Conservation (phyloP, 2,888 invertebrate species). For the Pseudococcus longispinus region DNA sequence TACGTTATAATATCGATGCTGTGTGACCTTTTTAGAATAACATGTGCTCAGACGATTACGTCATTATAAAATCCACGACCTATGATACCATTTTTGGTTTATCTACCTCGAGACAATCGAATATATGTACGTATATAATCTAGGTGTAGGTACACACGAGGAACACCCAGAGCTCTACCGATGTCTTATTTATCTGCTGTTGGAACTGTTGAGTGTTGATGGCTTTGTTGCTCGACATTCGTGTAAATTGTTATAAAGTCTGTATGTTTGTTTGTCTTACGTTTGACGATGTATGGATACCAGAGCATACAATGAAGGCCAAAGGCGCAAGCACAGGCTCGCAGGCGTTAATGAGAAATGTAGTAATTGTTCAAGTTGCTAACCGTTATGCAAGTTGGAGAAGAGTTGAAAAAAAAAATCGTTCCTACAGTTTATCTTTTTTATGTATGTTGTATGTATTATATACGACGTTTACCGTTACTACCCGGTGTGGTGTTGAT, state of each 20-base stretch:
- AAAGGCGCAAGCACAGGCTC: background rate
- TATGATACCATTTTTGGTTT: slow-evolving; percentile 23
- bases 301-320: background rate
- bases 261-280: background rate
- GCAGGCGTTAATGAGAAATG: slow-evolving; percentile 29
- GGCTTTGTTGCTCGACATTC: background rate
- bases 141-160: background rate
- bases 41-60: background rate
- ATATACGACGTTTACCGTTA: slow-evolving; percentile 13
- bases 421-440: slow-evolving; percentile 1
- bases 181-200: background rate
- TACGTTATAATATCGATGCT: background rate
- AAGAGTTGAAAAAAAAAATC: background rate
- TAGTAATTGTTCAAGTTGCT: slow-evolving; percentile 10
- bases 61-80: background rate
- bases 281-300: background rate
- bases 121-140: too few species aligned
- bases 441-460: background rate
- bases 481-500: background rate
- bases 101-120: background rate
- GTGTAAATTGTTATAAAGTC: background rate
- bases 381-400: slow-evolving; percentile 6
- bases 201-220: background rate
- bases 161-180: background rate
- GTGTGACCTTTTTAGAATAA: slow-evolving; percentile 12